Base-by-base conservation (phyloP, 2,888 invertebrate genomes). In the Ophioninae sp. region DNA sequence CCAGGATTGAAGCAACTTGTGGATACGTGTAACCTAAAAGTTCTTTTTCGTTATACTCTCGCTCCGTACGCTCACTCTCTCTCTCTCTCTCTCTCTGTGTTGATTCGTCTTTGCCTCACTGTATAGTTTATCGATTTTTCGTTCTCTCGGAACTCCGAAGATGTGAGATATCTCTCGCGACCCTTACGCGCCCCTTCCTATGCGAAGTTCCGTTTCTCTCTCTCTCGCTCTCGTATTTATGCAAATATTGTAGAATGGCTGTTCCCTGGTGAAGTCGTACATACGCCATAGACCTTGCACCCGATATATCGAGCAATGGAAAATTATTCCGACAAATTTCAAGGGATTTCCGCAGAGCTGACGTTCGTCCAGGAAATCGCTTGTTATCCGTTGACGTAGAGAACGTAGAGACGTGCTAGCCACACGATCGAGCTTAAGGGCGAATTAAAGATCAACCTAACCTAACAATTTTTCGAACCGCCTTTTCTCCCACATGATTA, bases 111-210 rank as follows among this genome's bases (percentile, higher is more conserved):
- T n/a, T n/a, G 30, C 8, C 44, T 30, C 41, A 57, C 77, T 21
- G 72, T 64, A 67, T 81, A 67, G 72, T 68, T 81, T 81, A 81
- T 81, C 81, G 84, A 84, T 84, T 81, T 81, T 81, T 69, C 67
- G 73, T 79, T 57, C 37, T 56, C 57, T 59, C 50, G 73, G 39
- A 78, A 78, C 67, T 57, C 73, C 73, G 21, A 79, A 79, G 74
- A 76, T 75, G 75, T 70, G 7, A 67, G 65, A 50, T 21, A 76
- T 73, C 59, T 57, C 65, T 79, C 74, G 65, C 62, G 80, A 79
- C 75, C 70, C 80, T 73, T 62, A 81, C 61, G 44, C 69, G 44
- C 77, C 44, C 20, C 59, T 6, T 39, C 20, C 67, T 57, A 21
- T 44, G 56, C 67, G 81, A 44, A 61, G 76, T 73, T 70, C 39